Evolutionary conservation across 2,888 invertebrate species (phyloP).

Genomic region (Drosophila diplacantha): DNA sequence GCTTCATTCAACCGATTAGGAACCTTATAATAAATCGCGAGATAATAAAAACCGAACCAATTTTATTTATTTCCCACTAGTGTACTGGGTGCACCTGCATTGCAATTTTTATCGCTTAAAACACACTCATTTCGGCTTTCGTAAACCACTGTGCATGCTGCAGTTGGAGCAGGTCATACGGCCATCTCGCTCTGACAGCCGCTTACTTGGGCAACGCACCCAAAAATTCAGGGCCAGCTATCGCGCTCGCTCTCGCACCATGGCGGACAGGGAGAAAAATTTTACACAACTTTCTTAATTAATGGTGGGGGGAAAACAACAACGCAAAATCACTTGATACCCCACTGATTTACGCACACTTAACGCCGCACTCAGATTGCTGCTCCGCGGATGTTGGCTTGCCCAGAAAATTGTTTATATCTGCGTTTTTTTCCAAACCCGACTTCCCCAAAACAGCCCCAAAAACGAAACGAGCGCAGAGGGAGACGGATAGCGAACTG

Average conservation of each 20-base stretch:
- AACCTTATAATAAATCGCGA: background rate
- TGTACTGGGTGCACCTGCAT: slow-evolving; percentile 16
- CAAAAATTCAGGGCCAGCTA: slow-evolving; percentile 58
- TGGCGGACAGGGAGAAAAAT: slow-evolving; percentile 63
- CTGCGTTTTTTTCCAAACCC: slow-evolving; percentile 49
- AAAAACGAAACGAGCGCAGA: slow-evolving; percentile 62
- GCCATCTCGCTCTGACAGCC: slow-evolving; percentile 42
- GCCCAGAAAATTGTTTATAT: slow-evolving; percentile 36
- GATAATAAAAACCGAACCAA: slow-evolving; percentile 10
- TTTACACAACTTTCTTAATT: slow-evolving; percentile 73
- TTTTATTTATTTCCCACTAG: background rate
- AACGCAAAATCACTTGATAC: slow-evolving; percentile 34
- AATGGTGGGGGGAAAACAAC: slow-evolving; percentile 46
- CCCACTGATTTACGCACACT: slow-evolving; percentile 38
- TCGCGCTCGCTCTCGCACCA: slow-evolving; percentile 55
- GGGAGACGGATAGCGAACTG: slow-evolving; percentile 67
- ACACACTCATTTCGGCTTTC: slow-evolving; percentile 21
- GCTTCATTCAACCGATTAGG: slow-evolving; percentile 2
- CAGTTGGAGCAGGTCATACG: slow-evolving; percentile 48
- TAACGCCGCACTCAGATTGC: slow-evolving; percentile 32
- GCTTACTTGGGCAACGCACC: slow-evolving; percentile 58
- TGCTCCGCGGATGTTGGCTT: slow-evolving; percentile 29
- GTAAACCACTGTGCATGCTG: slow-evolving; percentile 59
- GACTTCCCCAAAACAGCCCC: slow-evolving; percentile 44
- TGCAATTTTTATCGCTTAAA: slow-evolving; percentile 13